Evolutionary conservation across 1,140 invertebrate species (phyloP), one percentile per base, ranked within the genome.

Genomic region (Dinothrombium tinctorium): DNA sequence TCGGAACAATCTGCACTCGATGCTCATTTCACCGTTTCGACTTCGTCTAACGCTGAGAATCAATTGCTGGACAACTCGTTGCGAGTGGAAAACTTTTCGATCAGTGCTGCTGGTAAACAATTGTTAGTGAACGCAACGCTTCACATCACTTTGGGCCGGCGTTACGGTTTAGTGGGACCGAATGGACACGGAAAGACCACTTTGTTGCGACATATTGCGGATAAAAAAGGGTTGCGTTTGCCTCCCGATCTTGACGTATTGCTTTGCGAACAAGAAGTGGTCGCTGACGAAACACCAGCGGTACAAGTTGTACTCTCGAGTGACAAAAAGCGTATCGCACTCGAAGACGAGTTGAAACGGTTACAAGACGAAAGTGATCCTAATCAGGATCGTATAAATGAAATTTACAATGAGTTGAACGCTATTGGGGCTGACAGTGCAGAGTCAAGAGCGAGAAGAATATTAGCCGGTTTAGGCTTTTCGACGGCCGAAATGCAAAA

Each of bases 211-310:
- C 90, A 98, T 54, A 75, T 99, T 51, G 78, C 77, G 6, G 73
- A 74, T 39, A 64, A 82, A 53, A 52, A 54, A 43, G 74, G 74
- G 4, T 77, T 99, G 49, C 73, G 74, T 40, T 87, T 99, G 54
- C 94, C 94, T 2, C 75, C 82, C 0, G 83, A 79, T 50, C 98
- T 99, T 49, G 94, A 99, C 63, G 80, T 98, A 44, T 61, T 99
- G 35, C 76, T 94, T 49, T 99, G 94, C 59, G 94, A 99, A 63
- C 94, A 99, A 67, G 90, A 95, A 66, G 89, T 96, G 22, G 71
- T 82, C 0, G 86, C 87, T 11, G 87, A 94, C 59, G 73, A 84
- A 46, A 76, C 73, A 5, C 72, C 79, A 6, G 84, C 90, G 28
- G 83, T 96, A 9, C 74, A 92, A 50, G 77, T 81, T 9, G 79